Base-by-base conservation (phyloP, 2,888 invertebrate genomes). In the Temnothorax rugatulus region DNA sequence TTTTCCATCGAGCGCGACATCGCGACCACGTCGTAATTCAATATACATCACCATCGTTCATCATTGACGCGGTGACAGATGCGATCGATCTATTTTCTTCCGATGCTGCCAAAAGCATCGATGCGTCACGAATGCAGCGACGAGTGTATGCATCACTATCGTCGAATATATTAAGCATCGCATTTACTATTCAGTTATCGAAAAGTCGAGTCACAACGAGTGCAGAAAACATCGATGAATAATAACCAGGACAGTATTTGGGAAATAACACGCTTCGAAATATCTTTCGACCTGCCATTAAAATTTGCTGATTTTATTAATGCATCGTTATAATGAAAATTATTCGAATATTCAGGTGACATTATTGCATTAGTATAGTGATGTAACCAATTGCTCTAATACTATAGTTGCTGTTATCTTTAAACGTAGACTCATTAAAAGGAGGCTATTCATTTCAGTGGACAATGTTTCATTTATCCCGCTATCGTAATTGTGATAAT, bases 111-210 rank as follows among this genome's bases (percentile, higher is more conserved):
- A 29, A 59, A 61, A 25, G n/a, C 34, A n/a, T 57, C 41, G 11
- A 73, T 18, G 25, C 38, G 18, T 2, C 50, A 18, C 50, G 15
- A 54, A 71, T 41, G 25, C 38, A 41, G 15, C 41, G 57, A 76
- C 52, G 61, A 83, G 74, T 66, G 34, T 13, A 25, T 52, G 52
- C 52, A 52, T n/a, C 13, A n/a, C 84, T 73, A 74, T 44, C 79
- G 68, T 77, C 87, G 79, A 85, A 86, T 90, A 41, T 34, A 86
- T 86, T 86, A 84, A 87, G 83, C 86, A 86, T 89, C 87, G 84
- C 75, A 84, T 82, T 83, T 87, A 87, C 79, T 87, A 77, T 87
- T 85, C 83, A 3, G 4, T 25, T 54, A 21, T 54, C 15, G 11
- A 84, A 84, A 81, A 84, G 81, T 86, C 81, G 74, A 84, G 66